phyloP scores from a whole-genome alignment of 1,140 invertebrate genomes.

The Hylaeus volcanicus region DNA sequence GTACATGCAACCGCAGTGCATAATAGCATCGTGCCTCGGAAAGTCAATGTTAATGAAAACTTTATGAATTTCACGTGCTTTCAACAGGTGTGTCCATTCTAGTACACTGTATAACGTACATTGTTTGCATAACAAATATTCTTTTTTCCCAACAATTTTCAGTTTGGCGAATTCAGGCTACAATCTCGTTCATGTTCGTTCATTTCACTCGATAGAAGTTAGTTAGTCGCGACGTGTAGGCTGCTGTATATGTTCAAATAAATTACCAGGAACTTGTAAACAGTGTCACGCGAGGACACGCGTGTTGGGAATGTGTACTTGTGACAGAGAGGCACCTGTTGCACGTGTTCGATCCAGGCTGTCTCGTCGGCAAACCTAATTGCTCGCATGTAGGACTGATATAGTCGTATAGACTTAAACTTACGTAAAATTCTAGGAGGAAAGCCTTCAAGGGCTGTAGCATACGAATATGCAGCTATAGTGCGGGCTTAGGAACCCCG shows the following conservation, averaged over 20 bases:
- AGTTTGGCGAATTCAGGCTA: too few relatives aligned
- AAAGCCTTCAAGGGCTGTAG: too few relatives aligned
- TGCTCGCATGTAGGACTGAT: not conserved
- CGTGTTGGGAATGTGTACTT: not conserved
- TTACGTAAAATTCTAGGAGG: too few relatives aligned
- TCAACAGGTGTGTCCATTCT: not conserved
- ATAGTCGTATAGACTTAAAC: not conserved
- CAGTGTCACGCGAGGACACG: not conserved
- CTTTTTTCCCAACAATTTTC: too few relatives aligned
- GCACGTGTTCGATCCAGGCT: not conserved
- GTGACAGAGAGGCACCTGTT: not conserved
- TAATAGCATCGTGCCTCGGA: not conserved
- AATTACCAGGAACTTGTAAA: not conserved
- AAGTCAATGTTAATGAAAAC: not conserved
- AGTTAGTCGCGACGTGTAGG: too few relatives aligned
- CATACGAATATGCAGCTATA: too few relatives aligned
- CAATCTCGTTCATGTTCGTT: too few relatives aligned
- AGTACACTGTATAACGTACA: not conserved
- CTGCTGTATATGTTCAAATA: too few relatives aligned
- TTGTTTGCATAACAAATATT: too few relatives aligned
- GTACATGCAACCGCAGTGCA: not conserved
- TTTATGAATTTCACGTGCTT: not conserved
- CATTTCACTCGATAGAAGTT: too few relatives aligned
- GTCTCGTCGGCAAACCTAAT: not conserved
- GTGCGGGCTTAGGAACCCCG: too few relatives aligned